Evolutionary conservation across 2,113 vertebrate genomes (phyloP).

Genomic region (Istiophorus platypterus): DNA sequence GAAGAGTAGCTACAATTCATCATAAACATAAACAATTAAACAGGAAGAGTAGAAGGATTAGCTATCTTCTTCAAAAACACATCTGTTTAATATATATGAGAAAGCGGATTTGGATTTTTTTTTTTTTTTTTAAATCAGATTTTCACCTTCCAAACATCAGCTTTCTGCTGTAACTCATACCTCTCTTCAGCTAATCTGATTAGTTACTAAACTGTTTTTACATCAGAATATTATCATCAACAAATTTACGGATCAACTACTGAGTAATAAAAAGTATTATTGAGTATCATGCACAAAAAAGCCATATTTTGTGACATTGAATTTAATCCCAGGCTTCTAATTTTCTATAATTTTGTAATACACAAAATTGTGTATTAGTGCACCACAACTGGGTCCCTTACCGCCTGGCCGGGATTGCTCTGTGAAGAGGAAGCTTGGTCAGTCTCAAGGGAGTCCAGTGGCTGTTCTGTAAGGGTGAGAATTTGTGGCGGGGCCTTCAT

Average conservation of each 20-base stretch:
- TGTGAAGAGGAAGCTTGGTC: slow-evolving; percentile 83
- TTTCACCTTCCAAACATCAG: neutral
- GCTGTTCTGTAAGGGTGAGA: slow-evolving; percentile 93
- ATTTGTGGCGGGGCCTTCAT: slow-evolving; percentile 94
- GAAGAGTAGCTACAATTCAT: neutral
- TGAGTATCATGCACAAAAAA: neutral
- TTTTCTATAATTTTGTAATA: neutral
- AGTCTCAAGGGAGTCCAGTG: slow-evolving; percentile 94
- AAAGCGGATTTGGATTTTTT: no score
- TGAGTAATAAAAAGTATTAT: neutral
- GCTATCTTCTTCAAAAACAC: neutral
- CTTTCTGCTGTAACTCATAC: neutral
- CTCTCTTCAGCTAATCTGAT: neutral
- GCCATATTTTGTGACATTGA: neutral
- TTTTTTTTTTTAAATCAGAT: neutral
- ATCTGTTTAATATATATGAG: no score
- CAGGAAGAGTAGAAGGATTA: neutral
- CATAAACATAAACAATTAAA: neutral
- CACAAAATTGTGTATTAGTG: neutral
- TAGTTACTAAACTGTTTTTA: neutral
- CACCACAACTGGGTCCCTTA: slow-evolving; percentile 67
- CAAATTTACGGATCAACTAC: neutral
- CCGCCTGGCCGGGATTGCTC: slow-evolving; percentile 87
- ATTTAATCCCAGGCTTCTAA: neutral
- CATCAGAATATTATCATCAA: neutral